Conservation (phyloP, 2,888 invertebrate genomes). For the Marronus borbonicus region DNA sequence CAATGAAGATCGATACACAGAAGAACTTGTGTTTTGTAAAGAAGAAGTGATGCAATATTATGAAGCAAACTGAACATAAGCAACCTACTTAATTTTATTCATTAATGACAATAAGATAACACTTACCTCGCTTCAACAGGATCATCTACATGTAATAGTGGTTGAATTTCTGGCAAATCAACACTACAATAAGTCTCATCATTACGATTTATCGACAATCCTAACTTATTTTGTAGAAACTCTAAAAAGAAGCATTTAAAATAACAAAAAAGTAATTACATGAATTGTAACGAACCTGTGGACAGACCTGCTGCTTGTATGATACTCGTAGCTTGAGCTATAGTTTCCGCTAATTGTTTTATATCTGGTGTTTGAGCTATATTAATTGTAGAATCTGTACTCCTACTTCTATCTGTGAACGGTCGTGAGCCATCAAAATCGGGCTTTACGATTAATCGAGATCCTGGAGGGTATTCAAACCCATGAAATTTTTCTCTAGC, state of each 20-base stretch:
- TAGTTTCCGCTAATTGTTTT: slow-evolving; percentile 80
- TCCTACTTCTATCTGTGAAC: slow-evolving; percentile 27
- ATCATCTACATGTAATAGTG: slow-evolving; percentile 79
- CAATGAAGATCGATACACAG: too few species aligned
- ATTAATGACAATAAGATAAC: too few species aligned
- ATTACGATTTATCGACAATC: slow-evolving; percentile 58
- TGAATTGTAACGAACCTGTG: slow-evolving; percentile 61
- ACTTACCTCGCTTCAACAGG: slow-evolving; percentile 76
- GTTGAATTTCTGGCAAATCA: slow-evolving; percentile 81
- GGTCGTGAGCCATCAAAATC: slow-evolving; percentile 68
- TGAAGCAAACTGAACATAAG: too few species aligned
- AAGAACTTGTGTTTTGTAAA: too few species aligned
- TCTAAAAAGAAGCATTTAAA: too few species aligned
- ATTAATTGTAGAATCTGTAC: not conserved
- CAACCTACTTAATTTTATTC: too few species aligned
- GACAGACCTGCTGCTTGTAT: slow-evolving; percentile 77
- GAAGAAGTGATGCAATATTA: too few species aligned
- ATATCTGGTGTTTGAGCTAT: slow-evolving; percentile 71
- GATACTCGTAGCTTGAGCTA: slow-evolving; percentile 84
- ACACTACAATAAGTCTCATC: slow-evolving; percentile 74
- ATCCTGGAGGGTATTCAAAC: slow-evolving; percentile 93
- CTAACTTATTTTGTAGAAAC: slow-evolving; percentile 46
- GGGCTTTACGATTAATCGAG: slow-evolving; percentile 83
- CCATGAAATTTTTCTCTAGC: slow-evolving; percentile 90
- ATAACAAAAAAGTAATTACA: not conserved